A percentile compares a stretch with the other conserved stretches of the same genome.
Conservation (phyloP, 2,888 invertebrate genomes). For the Acheta domesticus region DNA sequence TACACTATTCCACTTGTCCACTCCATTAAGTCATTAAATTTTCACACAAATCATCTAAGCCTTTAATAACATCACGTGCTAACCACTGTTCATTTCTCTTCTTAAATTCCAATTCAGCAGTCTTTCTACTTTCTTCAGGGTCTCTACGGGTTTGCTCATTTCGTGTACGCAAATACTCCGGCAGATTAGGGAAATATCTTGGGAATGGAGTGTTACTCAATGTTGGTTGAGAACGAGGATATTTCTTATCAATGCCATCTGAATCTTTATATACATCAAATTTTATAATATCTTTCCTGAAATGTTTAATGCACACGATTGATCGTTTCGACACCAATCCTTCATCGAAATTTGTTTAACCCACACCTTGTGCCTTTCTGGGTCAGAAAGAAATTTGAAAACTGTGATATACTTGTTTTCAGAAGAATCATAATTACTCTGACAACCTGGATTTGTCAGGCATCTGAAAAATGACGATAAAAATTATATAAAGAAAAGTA, state of each 20-base stretch:
- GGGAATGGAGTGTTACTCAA: not conserved
- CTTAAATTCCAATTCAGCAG: not conserved
- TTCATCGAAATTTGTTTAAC: not conserved
- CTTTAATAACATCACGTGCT: not conserved
- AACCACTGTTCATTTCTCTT: not conserved
- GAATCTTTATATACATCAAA: not conserved
- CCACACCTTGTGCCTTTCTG: not conserved
- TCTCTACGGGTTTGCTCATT: not conserved
- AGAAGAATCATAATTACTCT: not conserved
- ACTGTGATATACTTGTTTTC: not conserved
- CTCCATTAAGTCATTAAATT: not conserved
- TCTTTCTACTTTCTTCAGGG: not conserved
- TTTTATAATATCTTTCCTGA: not conserved
- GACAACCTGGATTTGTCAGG: not conserved
- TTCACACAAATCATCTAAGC: not conserved
- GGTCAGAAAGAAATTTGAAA: not conserved
- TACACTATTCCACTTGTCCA: not conserved
- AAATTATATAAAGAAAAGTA: not conserved
- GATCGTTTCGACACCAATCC: not conserved
- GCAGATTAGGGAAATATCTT: not conserved
- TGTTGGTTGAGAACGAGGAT: not conserved
- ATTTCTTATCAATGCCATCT: not conserved
- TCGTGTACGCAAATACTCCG: not conserved
- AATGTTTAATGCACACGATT: not conserved
- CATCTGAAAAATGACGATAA: not conserved